Conservation (phyloP, 2,797 vertebrate species). For the Cetoscarus ocellatus region DNA sequence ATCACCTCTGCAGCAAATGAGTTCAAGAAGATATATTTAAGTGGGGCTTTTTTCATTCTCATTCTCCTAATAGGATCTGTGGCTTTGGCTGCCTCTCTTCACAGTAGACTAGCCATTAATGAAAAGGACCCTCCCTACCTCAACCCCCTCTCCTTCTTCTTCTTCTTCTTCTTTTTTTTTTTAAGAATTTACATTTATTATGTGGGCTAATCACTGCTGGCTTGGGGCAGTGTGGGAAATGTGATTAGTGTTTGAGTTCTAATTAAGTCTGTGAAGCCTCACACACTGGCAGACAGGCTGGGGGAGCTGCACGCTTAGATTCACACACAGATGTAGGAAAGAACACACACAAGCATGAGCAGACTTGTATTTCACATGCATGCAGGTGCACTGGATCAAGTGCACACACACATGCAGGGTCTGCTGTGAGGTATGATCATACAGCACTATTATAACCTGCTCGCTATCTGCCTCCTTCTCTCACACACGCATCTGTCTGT, state of each 20-base stretch:
- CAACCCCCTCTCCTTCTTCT: not conserved
- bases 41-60: slow-evolving; percentile 8
- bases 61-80: slow-evolving; percentile 52
- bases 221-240: slow-evolving; percentile 72
- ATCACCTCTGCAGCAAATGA: slow-evolving; percentile 55
- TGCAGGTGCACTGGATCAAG: slow-evolving; percentile 13
- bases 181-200: slow-evolving; percentile 71
- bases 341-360: slow-evolving; percentile 7
- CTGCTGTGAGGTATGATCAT: slow-evolving; percentile 36
- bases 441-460: slow-evolving; percentile 37
- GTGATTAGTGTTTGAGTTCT: slow-evolving; percentile 81
- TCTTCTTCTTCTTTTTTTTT: too few species aligned
- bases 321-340: slow-evolving; percentile 39
- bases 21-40: slow-evolving; percentile 40
- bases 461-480: slow-evolving; percentile 19
- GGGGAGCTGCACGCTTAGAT: slow-evolving; percentile 54
- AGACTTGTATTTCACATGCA: not conserved
- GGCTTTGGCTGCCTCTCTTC: slow-evolving; percentile 30
- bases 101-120: slow-evolving; percentile 46
- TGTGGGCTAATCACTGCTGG: slow-evolving; percentile 72
- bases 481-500: slow-evolving; percentile 18
- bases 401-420: slow-evolving; percentile 7
- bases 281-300: slow-evolving; percentile 69
- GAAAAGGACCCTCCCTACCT: slow-evolving; percentile 21
- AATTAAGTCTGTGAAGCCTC: slow-evolving; percentile 81